phyloP scores from a whole-genome alignment of 92 coral and sea anemone genomes.

The Parazoanthus swiftii region DNA sequence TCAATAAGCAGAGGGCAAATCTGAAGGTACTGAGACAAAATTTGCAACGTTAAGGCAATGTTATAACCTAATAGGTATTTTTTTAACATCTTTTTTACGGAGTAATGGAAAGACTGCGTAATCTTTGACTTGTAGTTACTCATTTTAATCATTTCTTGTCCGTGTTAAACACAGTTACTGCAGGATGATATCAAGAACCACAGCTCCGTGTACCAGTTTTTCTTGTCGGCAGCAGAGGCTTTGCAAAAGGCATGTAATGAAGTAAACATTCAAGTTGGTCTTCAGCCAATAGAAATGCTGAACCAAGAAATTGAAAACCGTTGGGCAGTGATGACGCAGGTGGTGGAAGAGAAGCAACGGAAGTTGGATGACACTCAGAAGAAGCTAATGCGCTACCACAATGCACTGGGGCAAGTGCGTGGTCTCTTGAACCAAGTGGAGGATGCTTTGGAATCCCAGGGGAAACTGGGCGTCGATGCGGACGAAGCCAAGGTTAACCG shows the following conservation, averaged over 20 bases:
- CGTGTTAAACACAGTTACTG: slow-evolving; percentile 55
- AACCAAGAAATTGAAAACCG: slow-evolving; percentile 80
- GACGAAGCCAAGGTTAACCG: slow-evolving; percentile 70
- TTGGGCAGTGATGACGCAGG: slow-evolving; percentile 79
- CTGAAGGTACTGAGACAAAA: slow-evolving; percentile 46
- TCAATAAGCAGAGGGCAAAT: slow-evolving; percentile 56
- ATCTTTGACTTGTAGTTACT: not conserved
- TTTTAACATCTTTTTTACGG: too few species aligned
- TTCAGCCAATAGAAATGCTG: slow-evolving; percentile 78
- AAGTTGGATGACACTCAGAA: slow-evolving; percentile 67
- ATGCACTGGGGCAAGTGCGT: slow-evolving; percentile 51
- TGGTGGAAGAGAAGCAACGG: slow-evolving; percentile 63
- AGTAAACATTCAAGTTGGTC: slow-evolving; percentile 73
- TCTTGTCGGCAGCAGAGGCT: slow-evolving; percentile 75
- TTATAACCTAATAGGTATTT: too few species aligned
- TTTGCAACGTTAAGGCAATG: too few species aligned
- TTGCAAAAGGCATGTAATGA: slow-evolving; percentile 71
- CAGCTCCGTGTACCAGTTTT: slow-evolving; percentile 79
- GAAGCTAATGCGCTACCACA: slow-evolving; percentile 63
- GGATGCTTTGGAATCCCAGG: slow-evolving; percentile 63
- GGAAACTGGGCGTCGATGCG: slow-evolving; percentile 64
- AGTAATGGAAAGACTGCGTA: too few species aligned
- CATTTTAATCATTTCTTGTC: not conserved
- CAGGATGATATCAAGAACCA: slow-evolving; percentile 86
- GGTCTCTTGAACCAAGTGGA: slow-evolving; percentile 62